These are phyloP conservation scores for Corythornis madagascariensis DNA, from an alignment of 2,113 vertebrate species.

Conservation along the genomic window DNA sequence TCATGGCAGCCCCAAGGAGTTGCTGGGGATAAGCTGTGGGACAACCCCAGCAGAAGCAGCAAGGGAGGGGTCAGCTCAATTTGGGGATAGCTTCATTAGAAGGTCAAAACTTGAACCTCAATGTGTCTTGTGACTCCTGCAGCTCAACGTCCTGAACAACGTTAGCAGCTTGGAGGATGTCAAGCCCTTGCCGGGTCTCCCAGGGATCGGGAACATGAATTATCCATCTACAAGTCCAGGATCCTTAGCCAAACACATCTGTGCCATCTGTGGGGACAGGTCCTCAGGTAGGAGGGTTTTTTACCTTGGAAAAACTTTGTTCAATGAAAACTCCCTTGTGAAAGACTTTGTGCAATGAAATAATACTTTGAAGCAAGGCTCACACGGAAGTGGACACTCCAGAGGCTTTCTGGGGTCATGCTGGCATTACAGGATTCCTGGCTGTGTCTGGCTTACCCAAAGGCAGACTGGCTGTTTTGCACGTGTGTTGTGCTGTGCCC, in stretches of 20 bases:
- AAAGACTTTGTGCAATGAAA: not conserved
- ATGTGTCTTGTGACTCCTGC: not conserved
- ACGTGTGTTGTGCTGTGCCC: not conserved
- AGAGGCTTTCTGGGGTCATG: fast-evolving
- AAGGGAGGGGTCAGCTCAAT: not conserved
- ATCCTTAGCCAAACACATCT: slow-evolving; percentile 93
- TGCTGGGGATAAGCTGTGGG: not conserved
- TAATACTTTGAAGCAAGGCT: not conserved
- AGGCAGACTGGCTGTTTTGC: not conserved
- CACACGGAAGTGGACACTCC: fast-evolving
- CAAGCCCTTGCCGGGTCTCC: slow-evolving; percentile 88
- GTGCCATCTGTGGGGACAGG: slow-evolving; percentile 95
- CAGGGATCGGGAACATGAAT: slow-evolving; percentile 83
- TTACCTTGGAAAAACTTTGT: not conserved
- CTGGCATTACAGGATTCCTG: not conserved
- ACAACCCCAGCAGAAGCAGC: not conserved
- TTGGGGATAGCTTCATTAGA: not conserved
- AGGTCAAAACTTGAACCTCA: not conserved
- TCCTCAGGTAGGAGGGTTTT: slow-evolving; percentile 86
- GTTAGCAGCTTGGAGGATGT: slow-evolving; percentile 89
- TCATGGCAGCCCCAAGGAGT: not conserved
- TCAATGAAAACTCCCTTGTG: not conserved
- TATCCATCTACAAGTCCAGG: slow-evolving; percentile 89
- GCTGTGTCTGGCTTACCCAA: not conserved
- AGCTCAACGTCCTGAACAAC: slow-evolving; percentile 89